phyloP scores from a whole-genome alignment of 2,888 invertebrate genomes.

The Parnassius glacialis region DNA sequence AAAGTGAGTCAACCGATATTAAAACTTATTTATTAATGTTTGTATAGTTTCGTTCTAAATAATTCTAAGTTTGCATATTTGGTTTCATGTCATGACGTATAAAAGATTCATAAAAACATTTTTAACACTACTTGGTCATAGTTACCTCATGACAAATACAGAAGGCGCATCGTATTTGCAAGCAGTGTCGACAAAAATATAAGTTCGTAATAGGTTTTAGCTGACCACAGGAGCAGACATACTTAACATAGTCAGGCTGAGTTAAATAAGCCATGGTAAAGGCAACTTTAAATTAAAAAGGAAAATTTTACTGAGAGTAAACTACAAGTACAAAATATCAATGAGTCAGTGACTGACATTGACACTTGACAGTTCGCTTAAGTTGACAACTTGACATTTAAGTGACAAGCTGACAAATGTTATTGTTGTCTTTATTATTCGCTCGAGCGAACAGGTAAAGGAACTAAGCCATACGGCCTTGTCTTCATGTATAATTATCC shows the following conservation, averaged over 20 bases:
- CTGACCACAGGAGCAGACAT: conserved; percentile 95
- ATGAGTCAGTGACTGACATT: conserved; percentile 2
- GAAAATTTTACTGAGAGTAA: not conserved
- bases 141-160: conserved; percentile 98
- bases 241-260: conserved; percentile 84
- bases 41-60: too few species aligned
- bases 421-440: too few species aligned
- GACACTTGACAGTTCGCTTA: not conserved
- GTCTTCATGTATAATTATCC: too few species aligned
- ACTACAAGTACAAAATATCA: not conserved
- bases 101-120: too few species aligned
- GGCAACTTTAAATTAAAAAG: conserved; percentile 6
- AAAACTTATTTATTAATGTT: too few species aligned
- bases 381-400: too few species aligned
- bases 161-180: conserved; percentile 94
- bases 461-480: too few species aligned
- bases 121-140: not conserved
- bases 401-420: too few species aligned
- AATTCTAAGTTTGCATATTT: too few species aligned
- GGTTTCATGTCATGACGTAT: too few species aligned
- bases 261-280: conserved; percentile 71
- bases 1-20: too few species aligned
- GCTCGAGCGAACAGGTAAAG: too few species aligned
- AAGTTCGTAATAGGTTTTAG: conserved; percentile 93
- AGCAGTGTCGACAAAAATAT: conserved; percentile 97